Conservation (phyloP, 1,140 invertebrate genomes). For the Stegodyphus dumicola region DNA sequence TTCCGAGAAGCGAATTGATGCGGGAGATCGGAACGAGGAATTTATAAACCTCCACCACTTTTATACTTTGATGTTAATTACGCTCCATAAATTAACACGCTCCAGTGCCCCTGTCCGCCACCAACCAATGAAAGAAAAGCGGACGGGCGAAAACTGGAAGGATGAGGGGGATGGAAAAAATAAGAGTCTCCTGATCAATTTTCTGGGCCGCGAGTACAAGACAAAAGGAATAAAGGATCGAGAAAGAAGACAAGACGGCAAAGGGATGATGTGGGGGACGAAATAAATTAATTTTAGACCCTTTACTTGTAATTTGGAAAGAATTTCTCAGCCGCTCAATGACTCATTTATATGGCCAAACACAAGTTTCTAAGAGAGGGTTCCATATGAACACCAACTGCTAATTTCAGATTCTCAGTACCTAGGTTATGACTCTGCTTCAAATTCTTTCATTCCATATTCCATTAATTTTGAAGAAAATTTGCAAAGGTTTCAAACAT, state of each 20-base stretch:
- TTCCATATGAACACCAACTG: no score
- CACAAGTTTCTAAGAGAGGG: no score
- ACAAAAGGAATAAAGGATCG: slow-evolving; percentile 33
- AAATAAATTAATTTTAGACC: no score
- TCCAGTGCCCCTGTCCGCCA: slow-evolving; percentile 7
- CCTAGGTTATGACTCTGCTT: no score
- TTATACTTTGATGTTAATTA: slow-evolving; percentile 62
- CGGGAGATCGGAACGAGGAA: slow-evolving; percentile 8
- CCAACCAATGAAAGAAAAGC: slow-evolving; percentile 42
- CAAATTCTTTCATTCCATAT: no score
- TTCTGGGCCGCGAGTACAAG: slow-evolving; percentile 41
- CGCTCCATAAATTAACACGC: slow-evolving; percentile 58
- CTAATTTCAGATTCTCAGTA: no score
- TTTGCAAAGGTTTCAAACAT: no score
- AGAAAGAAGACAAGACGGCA: not conserved
- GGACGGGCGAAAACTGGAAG: not conserved
- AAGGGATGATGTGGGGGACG: not conserved
- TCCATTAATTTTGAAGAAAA: no score
- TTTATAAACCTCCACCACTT: slow-evolving; percentile 58
- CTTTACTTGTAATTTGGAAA: no score
- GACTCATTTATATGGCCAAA: no score
- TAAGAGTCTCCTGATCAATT: slow-evolving; percentile 49
- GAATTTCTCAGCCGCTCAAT: no score
- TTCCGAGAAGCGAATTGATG: not conserved
- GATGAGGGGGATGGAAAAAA: slow-evolving; percentile 7